These are phyloP conservation scores for Campylorhamphus procurvoides DNA, from an alignment of 2,113 vertebrate genomes.

Conservation along the genomic window DNA sequence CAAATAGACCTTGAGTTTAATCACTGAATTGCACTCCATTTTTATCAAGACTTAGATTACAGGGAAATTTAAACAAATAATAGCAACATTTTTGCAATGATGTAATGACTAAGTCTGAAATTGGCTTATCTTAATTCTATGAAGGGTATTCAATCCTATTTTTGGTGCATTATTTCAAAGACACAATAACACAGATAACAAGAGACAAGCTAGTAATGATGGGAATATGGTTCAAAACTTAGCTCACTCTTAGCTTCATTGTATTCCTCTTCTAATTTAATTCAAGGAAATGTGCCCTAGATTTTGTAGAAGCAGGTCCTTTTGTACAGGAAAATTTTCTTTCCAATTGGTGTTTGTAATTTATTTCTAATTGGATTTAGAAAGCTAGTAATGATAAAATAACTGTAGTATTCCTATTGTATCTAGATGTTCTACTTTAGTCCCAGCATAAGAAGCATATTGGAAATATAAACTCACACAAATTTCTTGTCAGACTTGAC, in stretches of 20 bases:
- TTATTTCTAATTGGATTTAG: background rate
- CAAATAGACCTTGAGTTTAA: background rate
- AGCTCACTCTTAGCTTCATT: background rate
- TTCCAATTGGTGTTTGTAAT: background rate
- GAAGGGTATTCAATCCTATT: background rate
- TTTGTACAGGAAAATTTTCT: background rate
- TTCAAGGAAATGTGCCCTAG: background rate
- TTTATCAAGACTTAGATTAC: background rate
- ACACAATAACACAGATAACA: background rate
- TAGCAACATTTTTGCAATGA: background rate
- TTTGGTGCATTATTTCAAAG: background rate
- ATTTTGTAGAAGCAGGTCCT: background rate
- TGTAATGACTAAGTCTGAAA: background rate
- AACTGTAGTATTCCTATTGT: background rate
- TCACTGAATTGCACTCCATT: background rate
- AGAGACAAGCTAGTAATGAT: background rate
- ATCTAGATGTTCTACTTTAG: background rate
- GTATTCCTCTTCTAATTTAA: background rate
- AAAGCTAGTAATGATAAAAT: background rate
- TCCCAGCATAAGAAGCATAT: background rate
- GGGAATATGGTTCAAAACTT: background rate
- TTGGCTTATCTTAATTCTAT: background rate
- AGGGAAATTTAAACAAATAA: background rate
- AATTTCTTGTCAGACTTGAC: conserved; percentile 23
- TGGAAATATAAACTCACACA: background rate